Evolutionary conservation across 2,797 vertebrate species (phyloP).

Genomic region (Gallinago stenura): DNA sequence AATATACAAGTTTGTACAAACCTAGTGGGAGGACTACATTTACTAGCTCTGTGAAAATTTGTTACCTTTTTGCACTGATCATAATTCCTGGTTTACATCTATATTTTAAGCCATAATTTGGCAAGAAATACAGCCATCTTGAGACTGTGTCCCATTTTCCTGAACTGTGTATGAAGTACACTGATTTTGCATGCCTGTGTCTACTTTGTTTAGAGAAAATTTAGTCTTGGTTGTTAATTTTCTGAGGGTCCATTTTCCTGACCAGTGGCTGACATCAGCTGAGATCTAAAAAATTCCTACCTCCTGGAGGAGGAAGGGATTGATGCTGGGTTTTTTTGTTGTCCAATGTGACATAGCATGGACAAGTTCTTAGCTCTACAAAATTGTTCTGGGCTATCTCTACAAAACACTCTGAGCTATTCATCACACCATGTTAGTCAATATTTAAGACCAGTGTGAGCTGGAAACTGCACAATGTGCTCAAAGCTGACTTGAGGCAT

Average conservation of each 20-base stretch:
- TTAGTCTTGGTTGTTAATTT: not conserved
- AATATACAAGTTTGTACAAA: not conserved
- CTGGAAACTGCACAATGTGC: not conserved
- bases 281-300: not conserved
- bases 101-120: not conserved
- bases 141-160: not conserved
- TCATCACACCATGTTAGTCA: not conserved
- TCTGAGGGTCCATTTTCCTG: not conserved
- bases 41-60: not conserved
- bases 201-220: not conserved
- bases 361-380: not conserved
- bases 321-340: not conserved
- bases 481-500: not conserved
- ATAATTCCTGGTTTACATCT: not conserved
- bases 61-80: not conserved
- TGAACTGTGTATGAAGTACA: not conserved
- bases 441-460: not conserved
- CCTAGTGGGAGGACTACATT: not conserved
- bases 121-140: not conserved
- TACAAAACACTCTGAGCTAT: not conserved
- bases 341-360: not conserved
- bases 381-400: not conserved
- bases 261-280: not conserved
- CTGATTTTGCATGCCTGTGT: not conserved
- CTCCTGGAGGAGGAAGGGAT: not conserved